Percentiles rank a stretch among this genome's conserved stretches.
phyloP scores from a whole-genome alignment of 2,113 vertebrate genomes.

The Cervus canadensis region DNA sequence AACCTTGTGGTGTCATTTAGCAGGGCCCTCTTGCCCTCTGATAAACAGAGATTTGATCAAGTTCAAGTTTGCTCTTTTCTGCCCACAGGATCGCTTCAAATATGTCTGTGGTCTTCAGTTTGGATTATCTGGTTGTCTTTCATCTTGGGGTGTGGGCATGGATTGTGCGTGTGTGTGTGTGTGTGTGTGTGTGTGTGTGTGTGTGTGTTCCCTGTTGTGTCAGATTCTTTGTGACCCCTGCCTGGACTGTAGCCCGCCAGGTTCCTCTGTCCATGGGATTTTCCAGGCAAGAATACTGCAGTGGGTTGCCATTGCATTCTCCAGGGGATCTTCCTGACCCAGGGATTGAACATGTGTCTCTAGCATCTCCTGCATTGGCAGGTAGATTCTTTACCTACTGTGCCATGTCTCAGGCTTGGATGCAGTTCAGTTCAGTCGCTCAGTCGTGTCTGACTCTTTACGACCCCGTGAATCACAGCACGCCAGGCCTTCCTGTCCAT shows the following conservation, averaged over 20 bases:
- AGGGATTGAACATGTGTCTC: fast-evolving
- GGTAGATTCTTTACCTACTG: not conserved
- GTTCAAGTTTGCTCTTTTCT: not conserved
- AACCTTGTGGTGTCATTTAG: not conserved
- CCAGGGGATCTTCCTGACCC: not conserved
- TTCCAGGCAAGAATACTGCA: not conserved
- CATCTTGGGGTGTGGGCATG: not conserved
- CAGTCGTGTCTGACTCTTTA: too few relatives aligned
- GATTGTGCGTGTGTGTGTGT: not conserved
- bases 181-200: not conserved
- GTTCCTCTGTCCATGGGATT: not conserved
- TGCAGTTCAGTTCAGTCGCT: too few relatives aligned
- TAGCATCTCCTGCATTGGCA: not conserved
- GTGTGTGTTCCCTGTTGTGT: not conserved
- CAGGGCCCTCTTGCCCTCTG: not conserved
- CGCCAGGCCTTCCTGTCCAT: too few relatives aligned
- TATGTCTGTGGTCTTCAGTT: not conserved
- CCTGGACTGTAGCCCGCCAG: not conserved
- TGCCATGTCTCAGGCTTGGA: not conserved
- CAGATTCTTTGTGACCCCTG: not conserved
- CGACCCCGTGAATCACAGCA: too few relatives aligned
- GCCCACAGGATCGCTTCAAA: not conserved
- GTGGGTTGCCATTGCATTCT: not conserved
- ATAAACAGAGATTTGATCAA: not conserved
- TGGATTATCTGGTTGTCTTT: not conserved